phyloP scores from a whole-genome alignment of 2,113 vertebrate species.

The Dunckerocampus dactyliophorus region DNA sequence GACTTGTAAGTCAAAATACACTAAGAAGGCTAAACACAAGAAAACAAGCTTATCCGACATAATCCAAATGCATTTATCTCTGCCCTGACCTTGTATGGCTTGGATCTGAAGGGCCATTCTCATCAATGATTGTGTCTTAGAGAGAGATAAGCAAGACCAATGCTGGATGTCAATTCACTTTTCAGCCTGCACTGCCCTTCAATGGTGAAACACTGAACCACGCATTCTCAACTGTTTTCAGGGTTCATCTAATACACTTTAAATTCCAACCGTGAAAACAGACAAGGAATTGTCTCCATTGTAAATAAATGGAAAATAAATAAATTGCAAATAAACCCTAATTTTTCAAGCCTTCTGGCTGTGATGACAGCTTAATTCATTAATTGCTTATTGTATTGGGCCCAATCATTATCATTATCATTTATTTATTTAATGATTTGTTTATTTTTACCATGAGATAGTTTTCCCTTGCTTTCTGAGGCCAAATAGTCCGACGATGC shows the following conservation, averaged over 20 bases:
- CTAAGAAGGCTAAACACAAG: not conserved
- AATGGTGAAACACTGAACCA: slow-evolving; percentile 8
- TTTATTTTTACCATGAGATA: too few relatives aligned
- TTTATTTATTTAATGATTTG: too few relatives aligned
- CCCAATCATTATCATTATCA: too few relatives aligned
- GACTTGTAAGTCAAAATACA: not conserved
- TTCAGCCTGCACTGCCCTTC: slow-evolving; percentile 15
- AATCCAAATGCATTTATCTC: slow-evolving; percentile 2
- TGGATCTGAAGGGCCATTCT: not conserved
- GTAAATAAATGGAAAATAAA: not conserved
- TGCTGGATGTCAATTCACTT: not conserved
- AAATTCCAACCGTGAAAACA: too few relatives aligned
- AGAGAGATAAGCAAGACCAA: not conserved
- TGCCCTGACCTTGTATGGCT: not conserved
- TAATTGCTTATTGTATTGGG: too few relatives aligned
- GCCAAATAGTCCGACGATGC: too few relatives aligned
- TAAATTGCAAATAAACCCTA: too few relatives aligned
- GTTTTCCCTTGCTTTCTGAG: too few relatives aligned
- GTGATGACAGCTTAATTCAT: too few relatives aligned
- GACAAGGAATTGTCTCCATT: not conserved
- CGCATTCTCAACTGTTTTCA: not conserved
- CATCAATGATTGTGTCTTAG: slow-evolving; percentile 3
- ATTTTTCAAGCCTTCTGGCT: too few relatives aligned
- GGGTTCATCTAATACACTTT: not conserved
- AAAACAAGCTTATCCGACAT: not conserved